These are phyloP conservation scores for Zaprionus kolodkinae DNA, from an alignment of 1,140 invertebrate genomes.

Conservation along the genomic window DNA sequence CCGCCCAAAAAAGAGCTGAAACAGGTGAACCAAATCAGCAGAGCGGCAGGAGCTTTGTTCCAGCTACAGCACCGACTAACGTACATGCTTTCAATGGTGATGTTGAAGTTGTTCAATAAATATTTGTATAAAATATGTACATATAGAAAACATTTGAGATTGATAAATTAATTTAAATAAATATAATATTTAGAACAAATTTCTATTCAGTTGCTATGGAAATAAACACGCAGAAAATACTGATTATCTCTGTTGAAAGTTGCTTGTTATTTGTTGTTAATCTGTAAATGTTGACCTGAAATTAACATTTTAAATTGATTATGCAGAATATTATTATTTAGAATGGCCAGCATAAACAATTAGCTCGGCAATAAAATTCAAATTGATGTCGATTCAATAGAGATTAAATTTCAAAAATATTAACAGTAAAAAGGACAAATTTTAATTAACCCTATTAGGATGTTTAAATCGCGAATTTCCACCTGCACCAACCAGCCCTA, in stretches of 20 bases:
- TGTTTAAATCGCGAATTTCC: neutral
- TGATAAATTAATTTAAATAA: neutral
- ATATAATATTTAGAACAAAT: neutral
- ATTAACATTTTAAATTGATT: slow-evolving; percentile 3
- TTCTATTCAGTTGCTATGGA: neutral
- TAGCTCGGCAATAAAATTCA: neutral
- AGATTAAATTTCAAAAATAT: neutral
- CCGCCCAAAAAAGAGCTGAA: slow-evolving; percentile 18
- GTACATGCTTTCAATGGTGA: neutral
- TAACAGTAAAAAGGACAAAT: neutral
- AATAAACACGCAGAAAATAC: slow-evolving; percentile 3
- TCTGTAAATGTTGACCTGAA: slow-evolving; percentile 1
- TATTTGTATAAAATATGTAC: neutral
- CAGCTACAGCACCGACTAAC: neutral
- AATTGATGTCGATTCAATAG: neutral
- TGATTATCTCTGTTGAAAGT: neutral
- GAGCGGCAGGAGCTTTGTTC: neutral
- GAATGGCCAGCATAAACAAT: neutral
- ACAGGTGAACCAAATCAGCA: slow-evolving; percentile 48
- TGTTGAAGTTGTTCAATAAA: neutral
- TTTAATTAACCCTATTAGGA: neutral
- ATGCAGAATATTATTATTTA: neutral
- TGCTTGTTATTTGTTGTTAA: neutral
- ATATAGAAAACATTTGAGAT: neutral
- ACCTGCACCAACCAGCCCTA: neutral